These are phyloP conservation scores for Drosophila mettleri DNA, from an alignment of 2,888 invertebrate genomes.

Conservation along the genomic window DNA sequence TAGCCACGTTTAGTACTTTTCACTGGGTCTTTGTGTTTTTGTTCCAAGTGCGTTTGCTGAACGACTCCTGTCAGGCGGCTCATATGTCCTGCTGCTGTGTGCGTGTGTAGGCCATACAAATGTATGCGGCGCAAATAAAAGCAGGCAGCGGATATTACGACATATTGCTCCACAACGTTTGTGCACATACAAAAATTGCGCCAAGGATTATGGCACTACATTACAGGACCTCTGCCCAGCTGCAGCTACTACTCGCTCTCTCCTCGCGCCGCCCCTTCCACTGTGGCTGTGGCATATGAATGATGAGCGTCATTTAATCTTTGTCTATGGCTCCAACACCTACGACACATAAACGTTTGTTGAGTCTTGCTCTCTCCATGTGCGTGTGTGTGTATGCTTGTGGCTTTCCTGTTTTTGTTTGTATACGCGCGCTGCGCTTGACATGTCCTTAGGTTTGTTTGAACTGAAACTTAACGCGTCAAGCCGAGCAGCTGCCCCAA, in stretches of 20 bases:
- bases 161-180: conserved; percentile 72
- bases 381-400: conserved; percentile 17
- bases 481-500: conserved; percentile 38
- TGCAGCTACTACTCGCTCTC: background rate
- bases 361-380: conserved; percentile 16
- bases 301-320: conserved; percentile 80
- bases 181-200: conserved; percentile 71
- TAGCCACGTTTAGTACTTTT: conserved; percentile 79
- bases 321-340: conserved; percentile 75
- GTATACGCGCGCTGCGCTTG: conserved; percentile 68
- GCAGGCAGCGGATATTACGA: conserved; percentile 77
- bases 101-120: conserved; percentile 46
- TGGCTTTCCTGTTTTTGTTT: conserved; percentile 58
- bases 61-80: conserved; percentile 62
- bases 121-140: conserved; percentile 71
- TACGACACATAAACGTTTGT: conserved; percentile 59
- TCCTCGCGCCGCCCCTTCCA: background rate
- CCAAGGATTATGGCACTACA: conserved; percentile 79
- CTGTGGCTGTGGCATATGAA: conserved; percentile 68
- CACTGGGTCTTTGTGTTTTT: conserved; percentile 46
- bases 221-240: conserved; percentile 56
- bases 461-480: conserved; percentile 71
- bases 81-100: conserved; percentile 56
- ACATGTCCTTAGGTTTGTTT: conserved; percentile 78
- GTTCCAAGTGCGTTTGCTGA: conserved; percentile 32